A percentile compares a stretch with the other conserved stretches of the same genome.
Conservation (phyloP, 2,888 invertebrate genomes). For the Opisthograptis luteolata region DNA sequence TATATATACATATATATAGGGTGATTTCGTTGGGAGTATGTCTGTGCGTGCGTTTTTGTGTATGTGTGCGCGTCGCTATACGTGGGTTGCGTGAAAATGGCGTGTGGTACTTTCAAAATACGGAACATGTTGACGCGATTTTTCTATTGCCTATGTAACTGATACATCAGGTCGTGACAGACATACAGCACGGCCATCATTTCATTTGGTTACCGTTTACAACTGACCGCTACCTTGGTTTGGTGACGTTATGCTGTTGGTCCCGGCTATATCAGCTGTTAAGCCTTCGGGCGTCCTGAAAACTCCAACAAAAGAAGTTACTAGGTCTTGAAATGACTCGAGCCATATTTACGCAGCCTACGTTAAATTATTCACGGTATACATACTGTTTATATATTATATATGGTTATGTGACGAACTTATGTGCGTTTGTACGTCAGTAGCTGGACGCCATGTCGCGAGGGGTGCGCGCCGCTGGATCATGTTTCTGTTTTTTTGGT, state of each 20-base stretch:
- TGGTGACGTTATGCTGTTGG: no score
- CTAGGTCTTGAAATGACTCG: background rate
- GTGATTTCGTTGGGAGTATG: slow-evolving; percentile 54
- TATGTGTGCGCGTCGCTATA: slow-evolving; percentile 20
- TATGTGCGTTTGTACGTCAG: slow-evolving; percentile 45
- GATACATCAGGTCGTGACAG: no score
- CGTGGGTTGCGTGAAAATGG: slow-evolving; percentile 1
- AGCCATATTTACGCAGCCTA: slow-evolving; percentile 24
- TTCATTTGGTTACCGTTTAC: no score
- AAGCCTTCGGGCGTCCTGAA: no score
- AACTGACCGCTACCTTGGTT: no score
- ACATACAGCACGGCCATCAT: no score
- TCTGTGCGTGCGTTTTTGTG: slow-evolving; percentile 28
- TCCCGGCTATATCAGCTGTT: no score
- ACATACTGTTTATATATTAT: slow-evolving; percentile 38
- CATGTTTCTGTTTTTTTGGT: slow-evolving; percentile 70
- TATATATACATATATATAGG: no score
- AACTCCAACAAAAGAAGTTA: no score
- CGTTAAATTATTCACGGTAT: slow-evolving; percentile 39
- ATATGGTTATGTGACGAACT: slow-evolving; percentile 45
- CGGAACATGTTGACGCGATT: no score
- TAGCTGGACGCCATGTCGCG: slow-evolving; percentile 53
- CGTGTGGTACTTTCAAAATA: no score
- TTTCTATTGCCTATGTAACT: no score
- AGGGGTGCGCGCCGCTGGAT: slow-evolving; percentile 58